Percentiles rank a stretch among this genome's conserved stretches.
Evolutionary conservation across 2,113 vertebrate species (phyloP).

Genomic region (Onychostruthus taczanowskii): DNA sequence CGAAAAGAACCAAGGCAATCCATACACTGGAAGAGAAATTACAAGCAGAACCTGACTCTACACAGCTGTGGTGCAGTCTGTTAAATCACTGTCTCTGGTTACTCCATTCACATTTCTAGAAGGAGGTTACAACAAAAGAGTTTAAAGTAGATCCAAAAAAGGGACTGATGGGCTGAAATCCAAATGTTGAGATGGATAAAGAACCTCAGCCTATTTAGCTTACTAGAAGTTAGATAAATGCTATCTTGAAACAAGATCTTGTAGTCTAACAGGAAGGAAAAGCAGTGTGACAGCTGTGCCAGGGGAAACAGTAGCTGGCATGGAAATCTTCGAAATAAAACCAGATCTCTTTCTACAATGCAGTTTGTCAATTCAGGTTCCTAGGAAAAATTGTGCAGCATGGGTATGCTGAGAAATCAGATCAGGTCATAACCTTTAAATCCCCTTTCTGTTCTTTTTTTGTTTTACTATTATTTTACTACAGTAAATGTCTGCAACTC

Average conservation of each 20-base stretch:
- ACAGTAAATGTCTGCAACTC: not conserved
- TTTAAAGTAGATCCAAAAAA: not conserved
- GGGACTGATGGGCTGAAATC: not conserved
- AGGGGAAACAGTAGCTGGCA: not conserved
- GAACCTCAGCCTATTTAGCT: not conserved
- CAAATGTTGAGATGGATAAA: not conserved
- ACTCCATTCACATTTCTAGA: not conserved
- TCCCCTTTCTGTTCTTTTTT: not conserved
- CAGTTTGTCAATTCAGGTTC: not conserved
- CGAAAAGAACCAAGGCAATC: not conserved
- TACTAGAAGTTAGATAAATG: not conserved
- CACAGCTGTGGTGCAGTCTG: not conserved
- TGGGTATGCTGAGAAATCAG: not conserved
- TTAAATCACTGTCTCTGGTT: not conserved
- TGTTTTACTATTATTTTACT: not conserved
- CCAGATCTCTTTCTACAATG: not conserved
- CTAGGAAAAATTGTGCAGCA: not conserved
- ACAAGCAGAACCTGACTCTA: not conserved
- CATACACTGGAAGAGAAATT: not conserved
- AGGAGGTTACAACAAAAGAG: not conserved
- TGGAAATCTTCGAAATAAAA: not conserved
- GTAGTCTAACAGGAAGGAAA: not conserved
- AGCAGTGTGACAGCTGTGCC: not conserved
- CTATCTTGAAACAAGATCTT: slow-evolving; percentile 1
- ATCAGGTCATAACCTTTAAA: not conserved